Conservation (phyloP, 1,140 invertebrate species). For the Zaprionus nigranus region DNA sequence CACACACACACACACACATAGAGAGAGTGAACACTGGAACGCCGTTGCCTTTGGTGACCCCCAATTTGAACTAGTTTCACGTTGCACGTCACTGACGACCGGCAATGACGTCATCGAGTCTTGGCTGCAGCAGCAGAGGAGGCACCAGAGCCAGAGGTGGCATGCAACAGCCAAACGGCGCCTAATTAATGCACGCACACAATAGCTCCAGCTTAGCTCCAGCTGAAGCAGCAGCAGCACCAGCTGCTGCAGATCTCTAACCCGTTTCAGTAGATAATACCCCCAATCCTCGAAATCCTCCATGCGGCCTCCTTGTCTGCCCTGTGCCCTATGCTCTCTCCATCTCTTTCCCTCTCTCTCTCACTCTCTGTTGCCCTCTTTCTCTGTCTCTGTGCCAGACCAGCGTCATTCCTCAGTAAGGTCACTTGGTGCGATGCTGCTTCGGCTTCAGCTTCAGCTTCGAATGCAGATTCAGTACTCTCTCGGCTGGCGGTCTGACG, state of each 20-base stretch:
- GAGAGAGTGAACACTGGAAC: neutral
- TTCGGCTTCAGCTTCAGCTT: neutral
- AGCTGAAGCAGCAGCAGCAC: no score
- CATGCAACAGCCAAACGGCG: conserved; percentile 8
- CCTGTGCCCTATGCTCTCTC: no score
- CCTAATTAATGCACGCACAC: conserved; percentile 26
- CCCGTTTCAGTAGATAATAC: neutral
- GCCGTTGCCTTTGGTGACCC: neutral
- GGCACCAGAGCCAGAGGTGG: neutral
- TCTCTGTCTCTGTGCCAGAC: neutral
- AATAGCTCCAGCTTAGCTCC: neutral
- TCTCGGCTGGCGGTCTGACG: conserved; percentile 33
- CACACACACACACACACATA: neutral
- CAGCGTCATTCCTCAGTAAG: conserved; percentile 26
- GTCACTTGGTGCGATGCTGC: conserved; percentile 4
- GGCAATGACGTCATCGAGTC: conserved; percentile 41
- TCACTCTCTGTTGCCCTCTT: neutral
- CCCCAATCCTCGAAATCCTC: neutral
- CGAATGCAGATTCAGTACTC: neutral
- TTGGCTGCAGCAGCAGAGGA: neutral
- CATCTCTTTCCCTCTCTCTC: no score
- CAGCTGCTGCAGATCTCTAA: neutral
- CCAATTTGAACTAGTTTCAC: conserved; percentile 52
- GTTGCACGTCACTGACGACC: conserved; percentile 38
- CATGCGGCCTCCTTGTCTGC: neutral